Conservation (phyloP, 1,140 invertebrate species). For the Tetragonula clypearis region DNA sequence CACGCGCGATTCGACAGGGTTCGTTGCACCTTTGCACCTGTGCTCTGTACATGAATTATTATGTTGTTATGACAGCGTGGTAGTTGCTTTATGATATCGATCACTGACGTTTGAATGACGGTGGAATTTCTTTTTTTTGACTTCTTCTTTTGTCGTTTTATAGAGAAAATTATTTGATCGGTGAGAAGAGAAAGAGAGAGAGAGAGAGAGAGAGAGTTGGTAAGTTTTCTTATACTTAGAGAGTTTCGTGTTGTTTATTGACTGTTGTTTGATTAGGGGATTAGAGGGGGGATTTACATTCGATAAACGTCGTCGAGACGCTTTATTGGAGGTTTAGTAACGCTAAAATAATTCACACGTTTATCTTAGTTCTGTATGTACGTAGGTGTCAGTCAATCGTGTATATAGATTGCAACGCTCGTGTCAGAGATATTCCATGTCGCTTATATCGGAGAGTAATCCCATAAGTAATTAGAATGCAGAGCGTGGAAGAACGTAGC, state of each 20-base stretch:
- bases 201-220: too few relatives aligned
- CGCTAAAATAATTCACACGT: neutral
- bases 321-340: neutral
- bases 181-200: neutral
- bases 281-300: neutral
- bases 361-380: neutral
- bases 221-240: neutral
- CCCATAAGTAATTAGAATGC: slow-evolving; percentile 20
- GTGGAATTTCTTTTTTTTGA: neutral
- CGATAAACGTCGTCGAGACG: neutral
- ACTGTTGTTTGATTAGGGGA: neutral
- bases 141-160: neutral
- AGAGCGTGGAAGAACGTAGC: neutral
- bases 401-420: slow-evolving; percentile 6
- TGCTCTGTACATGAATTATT: neutral
- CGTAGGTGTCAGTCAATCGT: neutral
- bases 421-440: slow-evolving; percentile 5
- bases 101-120: neutral
- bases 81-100: neutral
- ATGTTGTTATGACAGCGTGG: neutral
- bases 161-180: neutral
- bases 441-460: slow-evolving; percentile 34
- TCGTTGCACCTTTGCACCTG: slow-evolving; percentile 10
- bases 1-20: slow-evolving; percentile 20
- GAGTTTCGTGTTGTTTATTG: neutral